Percentiles rank a stretch among this genome's conserved stretches.
These are phyloP conservation scores for Trachelus iudaicus DNA, from an alignment of 2,888 invertebrate species.

Conservation along the genomic window DNA sequence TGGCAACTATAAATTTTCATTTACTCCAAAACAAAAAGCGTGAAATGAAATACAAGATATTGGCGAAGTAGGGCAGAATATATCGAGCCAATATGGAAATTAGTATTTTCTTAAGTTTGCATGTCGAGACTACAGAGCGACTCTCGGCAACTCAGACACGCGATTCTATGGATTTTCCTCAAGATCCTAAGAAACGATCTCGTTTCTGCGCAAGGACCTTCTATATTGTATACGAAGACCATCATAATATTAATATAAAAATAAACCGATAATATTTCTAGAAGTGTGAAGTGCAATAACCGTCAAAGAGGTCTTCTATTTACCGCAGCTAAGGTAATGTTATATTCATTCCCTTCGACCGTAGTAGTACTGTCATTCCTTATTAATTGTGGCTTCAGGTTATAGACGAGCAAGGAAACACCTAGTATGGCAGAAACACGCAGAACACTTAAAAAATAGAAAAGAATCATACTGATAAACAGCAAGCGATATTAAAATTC, in stretches of 20 bases:
- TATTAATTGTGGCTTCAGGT: neutral
- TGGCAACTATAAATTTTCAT: neutral
- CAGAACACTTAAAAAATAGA: neutral
- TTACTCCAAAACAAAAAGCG: neutral
- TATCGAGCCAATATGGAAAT: conserved; percentile 30
- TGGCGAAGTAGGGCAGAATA: conserved; percentile 19
- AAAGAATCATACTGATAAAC: neutral
- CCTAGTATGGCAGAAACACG: neutral
- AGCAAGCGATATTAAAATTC: neutral
- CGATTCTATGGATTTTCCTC: conserved; percentile 49
- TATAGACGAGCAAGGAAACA: neutral
- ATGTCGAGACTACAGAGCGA: conserved; percentile 30
- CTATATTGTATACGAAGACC: neutral
- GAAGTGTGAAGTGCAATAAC: neutral
- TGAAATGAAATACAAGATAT: neutral
- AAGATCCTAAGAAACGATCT: neutral
- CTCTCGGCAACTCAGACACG: conserved; percentile 31
- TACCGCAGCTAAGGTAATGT: neutral
- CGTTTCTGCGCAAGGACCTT: neutral
- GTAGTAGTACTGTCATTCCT: neutral
- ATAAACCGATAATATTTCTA: neutral
- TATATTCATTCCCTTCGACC: neutral
- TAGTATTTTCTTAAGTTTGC: conserved; percentile 49
- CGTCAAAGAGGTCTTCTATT: neutral
- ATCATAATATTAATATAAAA: neutral